phyloP scores from a whole-genome alignment of 2,113 vertebrate genomes.

The Megaptera novaeangliae region DNA sequence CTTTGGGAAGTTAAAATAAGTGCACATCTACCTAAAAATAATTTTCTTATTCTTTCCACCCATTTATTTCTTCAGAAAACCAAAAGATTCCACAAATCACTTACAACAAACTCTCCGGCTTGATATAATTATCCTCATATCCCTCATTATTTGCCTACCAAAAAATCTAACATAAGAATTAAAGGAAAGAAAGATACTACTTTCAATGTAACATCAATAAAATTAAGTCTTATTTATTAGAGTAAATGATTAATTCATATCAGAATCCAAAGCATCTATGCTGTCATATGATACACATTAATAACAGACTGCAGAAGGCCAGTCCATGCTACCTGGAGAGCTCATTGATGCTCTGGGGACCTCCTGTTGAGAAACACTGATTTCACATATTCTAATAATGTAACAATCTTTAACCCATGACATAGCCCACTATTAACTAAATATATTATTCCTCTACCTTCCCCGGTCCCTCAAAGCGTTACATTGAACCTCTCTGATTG shows the following conservation, averaged over 20 bases:
- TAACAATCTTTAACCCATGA: not conserved
- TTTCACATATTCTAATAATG: constrained; percentile 22
- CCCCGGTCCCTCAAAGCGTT: not conserved
- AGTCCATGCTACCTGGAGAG: not conserved
- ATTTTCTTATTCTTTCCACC: not conserved
- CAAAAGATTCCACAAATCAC: not conserved
- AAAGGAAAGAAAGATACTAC: not conserved
- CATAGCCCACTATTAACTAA: constrained; percentile 5
- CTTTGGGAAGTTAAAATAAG: not conserved
- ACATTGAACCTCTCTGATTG: not conserved
- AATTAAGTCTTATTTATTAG: not conserved
- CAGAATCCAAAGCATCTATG: not conserved
- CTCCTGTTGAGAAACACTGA: not conserved
- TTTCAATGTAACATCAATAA: not conserved
- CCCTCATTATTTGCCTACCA: not conserved
- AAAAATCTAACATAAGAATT: not conserved
- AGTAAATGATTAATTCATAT: not conserved
- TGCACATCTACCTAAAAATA: constrained; percentile 9
- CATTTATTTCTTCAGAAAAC: not conserved
- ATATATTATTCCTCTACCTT: not conserved
- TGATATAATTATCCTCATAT: not conserved
- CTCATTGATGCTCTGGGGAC: not conserved
- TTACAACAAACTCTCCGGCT: not conserved
- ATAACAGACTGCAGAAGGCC: not conserved
- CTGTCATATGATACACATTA: not conserved